Percentiles rank a stretch among this genome's conserved stretches.
These are phyloP conservation scores for Cheilosia grossa DNA, from an alignment of 2,888 invertebrate species.

Conservation along the genomic window DNA sequence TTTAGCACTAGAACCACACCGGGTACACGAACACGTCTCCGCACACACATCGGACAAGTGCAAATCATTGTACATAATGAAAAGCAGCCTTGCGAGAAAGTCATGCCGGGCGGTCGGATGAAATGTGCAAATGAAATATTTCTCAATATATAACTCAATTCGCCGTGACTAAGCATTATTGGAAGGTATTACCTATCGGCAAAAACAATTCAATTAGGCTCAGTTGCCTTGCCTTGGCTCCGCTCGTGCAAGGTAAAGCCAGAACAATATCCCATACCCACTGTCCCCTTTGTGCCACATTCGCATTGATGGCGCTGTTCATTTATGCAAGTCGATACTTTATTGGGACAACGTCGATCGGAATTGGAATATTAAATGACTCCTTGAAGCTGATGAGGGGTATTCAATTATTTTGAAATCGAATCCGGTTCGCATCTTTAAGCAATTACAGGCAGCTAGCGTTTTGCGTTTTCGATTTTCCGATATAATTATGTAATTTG, in stretches of 20 bases:
- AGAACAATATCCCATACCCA: conserved; percentile 2
- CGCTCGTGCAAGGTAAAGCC: conserved; percentile 9
- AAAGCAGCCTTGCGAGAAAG: conserved; percentile 20
- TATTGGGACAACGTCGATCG: conserved; percentile 26
- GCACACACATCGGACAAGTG: conserved; percentile 30
- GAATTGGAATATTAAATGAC: conserved; percentile 55
- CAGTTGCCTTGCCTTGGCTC: conserved; percentile 14
- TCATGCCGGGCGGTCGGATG: background rate
- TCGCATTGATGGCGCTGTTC: background rate
- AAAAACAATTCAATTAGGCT: conserved; percentile 58
- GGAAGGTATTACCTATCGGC: conserved; percentile 51
- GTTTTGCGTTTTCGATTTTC: background rate
- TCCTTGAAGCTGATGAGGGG: conserved; percentile 44
- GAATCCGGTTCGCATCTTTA: conserved; percentile 29
- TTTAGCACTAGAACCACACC: background rate
- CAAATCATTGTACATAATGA: conserved; percentile 58
- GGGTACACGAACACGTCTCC: background rate
- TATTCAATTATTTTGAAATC: conserved; percentile 55
- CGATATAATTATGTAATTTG: conserved; percentile 25
- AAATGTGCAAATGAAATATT: conserved; percentile 49
- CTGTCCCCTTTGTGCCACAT: conserved; percentile 18
- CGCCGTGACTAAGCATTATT: conserved; percentile 56
- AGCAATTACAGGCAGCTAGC: background rate
- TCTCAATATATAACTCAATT: conserved; percentile 33
- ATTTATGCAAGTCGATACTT: conserved; percentile 23